A percentile compares a stretch with the other conserved stretches of the same genome.
These are phyloP conservation scores for Nomada ferruginata DNA, from an alignment of 2,888 invertebrate genomes.

Conservation along the genomic window DNA sequence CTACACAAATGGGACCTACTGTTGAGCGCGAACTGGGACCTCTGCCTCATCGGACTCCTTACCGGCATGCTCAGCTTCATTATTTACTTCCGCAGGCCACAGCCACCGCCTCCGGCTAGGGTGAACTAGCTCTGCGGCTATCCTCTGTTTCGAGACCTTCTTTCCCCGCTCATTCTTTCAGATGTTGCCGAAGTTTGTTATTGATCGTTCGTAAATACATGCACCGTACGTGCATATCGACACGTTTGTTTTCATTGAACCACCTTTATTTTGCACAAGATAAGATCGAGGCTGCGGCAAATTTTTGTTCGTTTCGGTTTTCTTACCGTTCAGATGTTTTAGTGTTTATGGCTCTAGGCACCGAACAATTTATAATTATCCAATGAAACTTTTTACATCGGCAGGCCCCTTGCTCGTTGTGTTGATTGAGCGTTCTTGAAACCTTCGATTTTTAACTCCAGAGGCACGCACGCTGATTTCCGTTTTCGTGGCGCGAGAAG, in stretches of 20 bases:
- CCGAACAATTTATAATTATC: no score
- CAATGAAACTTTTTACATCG: no score
- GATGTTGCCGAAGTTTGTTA: slow-evolving; percentile 53
- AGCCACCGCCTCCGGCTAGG: slow-evolving; percentile 78
- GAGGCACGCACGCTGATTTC: not conserved
- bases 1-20: slow-evolving; percentile 89
- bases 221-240: slow-evolving; percentile 50
- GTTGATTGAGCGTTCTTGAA: no score
- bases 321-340: not conserved
- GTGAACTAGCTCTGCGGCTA: slow-evolving; percentile 71
- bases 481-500: no score
- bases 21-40: slow-evolving; percentile 96
- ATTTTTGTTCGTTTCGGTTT: no score
- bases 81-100: slow-evolving; percentile 90
- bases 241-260: slow-evolving; percentile 55
- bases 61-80: slow-evolving; percentile 93
- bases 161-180: slow-evolving; percentile 21
- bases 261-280: slow-evolving; percentile 41
- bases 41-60: slow-evolving; percentile 94
- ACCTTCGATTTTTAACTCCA: not conserved
- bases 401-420: no score
- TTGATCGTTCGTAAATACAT: slow-evolving; percentile 60
- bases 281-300: not conserved
- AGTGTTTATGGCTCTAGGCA: not conserved
- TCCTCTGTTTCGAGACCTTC: not conserved